These are phyloP conservation scores for Lapara coniferarum DNA, from an alignment of 2,888 invertebrate genomes.

Conservation along the genomic window DNA sequence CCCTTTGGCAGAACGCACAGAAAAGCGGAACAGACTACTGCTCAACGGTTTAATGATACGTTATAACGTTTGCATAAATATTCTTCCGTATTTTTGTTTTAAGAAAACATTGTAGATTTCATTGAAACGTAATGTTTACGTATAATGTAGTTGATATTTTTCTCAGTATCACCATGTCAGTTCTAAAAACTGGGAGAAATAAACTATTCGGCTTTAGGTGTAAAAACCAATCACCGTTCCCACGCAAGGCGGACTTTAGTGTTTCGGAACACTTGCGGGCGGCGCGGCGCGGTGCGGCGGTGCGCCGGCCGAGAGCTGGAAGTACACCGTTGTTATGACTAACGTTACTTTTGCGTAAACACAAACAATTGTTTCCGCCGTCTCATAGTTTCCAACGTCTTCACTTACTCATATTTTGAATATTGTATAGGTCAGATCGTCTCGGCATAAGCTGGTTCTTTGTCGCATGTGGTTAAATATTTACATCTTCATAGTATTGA, in stretches of 20 bases:
- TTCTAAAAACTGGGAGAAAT: constrained; percentile 34
- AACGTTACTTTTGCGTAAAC: constrained; percentile 35
- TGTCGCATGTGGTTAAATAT: constrained; percentile 57
- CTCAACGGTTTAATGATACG: not conserved
- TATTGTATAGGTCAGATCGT: constrained; percentile 13
- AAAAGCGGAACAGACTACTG: not conserved
- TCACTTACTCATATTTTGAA: constrained; percentile 23
- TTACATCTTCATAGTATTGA: constrained; percentile 47
- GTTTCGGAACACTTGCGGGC: constrained; percentile 31
- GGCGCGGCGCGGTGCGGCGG: not conserved
- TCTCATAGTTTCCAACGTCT: constrained; percentile 32
- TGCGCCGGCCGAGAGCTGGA: constrained; percentile 26
- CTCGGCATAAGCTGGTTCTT: constrained; percentile 37
- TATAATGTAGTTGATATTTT: constrained; percentile 34
- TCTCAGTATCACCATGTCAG: constrained; percentile 39
- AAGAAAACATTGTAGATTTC: constrained; percentile 28
- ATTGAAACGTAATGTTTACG: constrained; percentile 38
- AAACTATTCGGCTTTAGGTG: constrained; percentile 31
- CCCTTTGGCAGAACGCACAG: not conserved
- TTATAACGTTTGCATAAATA: constrained; percentile 5
- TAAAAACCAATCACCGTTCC: constrained; percentile 35
- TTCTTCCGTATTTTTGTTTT: constrained; percentile 34
- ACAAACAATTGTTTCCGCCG: constrained; percentile 34
- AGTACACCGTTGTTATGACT: constrained; percentile 29
- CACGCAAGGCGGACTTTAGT: constrained; percentile 36